Evolutionary conservation across 2,797 vertebrate species (phyloP), one percentile per base, ranked within the genome.

Genomic region (Bradypodion pumilum): DNA sequence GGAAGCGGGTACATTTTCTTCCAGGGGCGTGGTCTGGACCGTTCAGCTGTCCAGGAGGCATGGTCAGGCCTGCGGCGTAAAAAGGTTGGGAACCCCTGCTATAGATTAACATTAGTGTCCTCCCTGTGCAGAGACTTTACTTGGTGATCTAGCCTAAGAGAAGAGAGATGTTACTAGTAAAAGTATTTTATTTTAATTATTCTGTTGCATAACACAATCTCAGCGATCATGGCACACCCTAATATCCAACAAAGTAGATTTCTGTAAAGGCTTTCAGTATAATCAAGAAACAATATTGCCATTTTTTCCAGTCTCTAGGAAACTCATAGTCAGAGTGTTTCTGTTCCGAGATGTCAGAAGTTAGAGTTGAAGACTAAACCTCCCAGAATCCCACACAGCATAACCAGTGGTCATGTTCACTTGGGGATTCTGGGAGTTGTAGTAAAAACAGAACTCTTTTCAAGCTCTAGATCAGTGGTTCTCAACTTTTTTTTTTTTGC

Each of bases 261-360:
- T 7, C 32, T 40, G 49, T 37, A 37, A 49, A 49, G 27, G 46
- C 66, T 73, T 73, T 49, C 35, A 21, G 27, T 12, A 65, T 84
- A n/a, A 75, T 21, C 42, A 23, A 60, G 29, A 46, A 15, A 63
- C 27, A 16, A 40, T 73, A 40, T 63, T 37, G 62, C 10, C 44
- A 49, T 35, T 84, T 21, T 70, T 84, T 78, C 42, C 44, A 72
- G 15, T 25, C 37, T 46, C 21, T 25, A 78, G 23, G 29, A 49
- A 15, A 13, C 44, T 29, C 44, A 86, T 91, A 84, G 69, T 4
- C 74, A 8, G 37, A 80, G 2, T 74, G 19, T 78, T 91, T 87
- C 19, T 74, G 15, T 69, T 89, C 49, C 83, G 23, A 7, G 19
- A 56, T 13, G 15, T 56, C 21, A 52, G 19, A 56, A 56, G 21